A percentile compares a stretch with the other conserved stretches of the same genome.
phyloP scores from a whole-genome alignment of 1,140 invertebrate species.

The Pissodes strobi region DNA sequence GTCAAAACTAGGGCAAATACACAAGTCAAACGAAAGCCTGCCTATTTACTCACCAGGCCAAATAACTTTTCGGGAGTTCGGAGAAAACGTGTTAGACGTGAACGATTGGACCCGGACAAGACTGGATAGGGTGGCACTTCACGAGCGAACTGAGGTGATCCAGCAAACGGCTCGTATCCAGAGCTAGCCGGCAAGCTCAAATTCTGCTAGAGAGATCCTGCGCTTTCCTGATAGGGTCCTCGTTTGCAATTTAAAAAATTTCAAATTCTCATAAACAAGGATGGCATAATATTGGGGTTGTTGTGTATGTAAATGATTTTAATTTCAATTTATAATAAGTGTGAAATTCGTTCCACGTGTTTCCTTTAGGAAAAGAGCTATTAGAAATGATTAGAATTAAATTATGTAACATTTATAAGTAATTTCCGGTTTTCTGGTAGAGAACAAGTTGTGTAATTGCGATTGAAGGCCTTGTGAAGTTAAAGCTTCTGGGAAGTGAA shows the following conservation, averaged over 20 bases:
- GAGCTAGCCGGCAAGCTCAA: conserved; percentile 26
- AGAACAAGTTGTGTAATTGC: no score
- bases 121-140: conserved; percentile 23
- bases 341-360: no score
- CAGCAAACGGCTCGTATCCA: conserved; percentile 30
- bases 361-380: no score
- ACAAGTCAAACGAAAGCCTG: background rate
- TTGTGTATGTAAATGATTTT: no score
- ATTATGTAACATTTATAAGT: no score
- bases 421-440: no score
- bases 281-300: no score
- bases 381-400: no score
- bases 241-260: conserved; percentile 16
- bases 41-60: conserved; percentile 7
- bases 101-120: background rate
- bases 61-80: conserved; percentile 12
- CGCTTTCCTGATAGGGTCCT: conserved; percentile 21
- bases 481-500: no score
- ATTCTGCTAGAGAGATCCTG: conserved; percentile 24
- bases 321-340: no score
- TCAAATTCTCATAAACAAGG: conserved; percentile 10
- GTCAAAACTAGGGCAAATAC: background rate
- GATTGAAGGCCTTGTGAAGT: no score
- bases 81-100: background rate
- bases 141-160: conserved; percentile 31